Evolutionary conservation across 2,113 vertebrate genomes (phyloP).

Genomic region (Dascyllus trimaculatus): DNA sequence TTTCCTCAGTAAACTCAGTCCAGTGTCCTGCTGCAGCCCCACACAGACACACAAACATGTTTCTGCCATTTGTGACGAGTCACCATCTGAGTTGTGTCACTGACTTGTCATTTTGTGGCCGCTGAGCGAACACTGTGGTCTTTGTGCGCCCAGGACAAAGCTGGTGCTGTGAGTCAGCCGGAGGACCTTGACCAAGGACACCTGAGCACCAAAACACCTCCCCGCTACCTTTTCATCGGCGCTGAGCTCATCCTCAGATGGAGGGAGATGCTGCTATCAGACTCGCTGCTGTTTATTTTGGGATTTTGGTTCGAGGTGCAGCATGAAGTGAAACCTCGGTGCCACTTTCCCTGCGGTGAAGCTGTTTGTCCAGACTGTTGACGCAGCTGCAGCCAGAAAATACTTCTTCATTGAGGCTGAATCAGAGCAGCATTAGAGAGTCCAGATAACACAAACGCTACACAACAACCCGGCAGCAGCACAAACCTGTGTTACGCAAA

Average conservation of each 20-base stretch:
- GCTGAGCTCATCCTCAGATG: slow-evolving; percentile 27
- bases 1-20: not conserved
- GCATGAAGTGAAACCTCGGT: not conserved
- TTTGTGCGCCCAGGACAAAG: slow-evolving; percentile 82
- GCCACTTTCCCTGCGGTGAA: not conserved
- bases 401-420: not conserved
- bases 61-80: not conserved
- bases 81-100: slow-evolving; percentile 33
- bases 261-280: not conserved
- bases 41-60: not conserved
- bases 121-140: slow-evolving; percentile 71
- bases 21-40: not conserved
- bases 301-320: too few species aligned
- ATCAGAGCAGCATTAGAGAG: slow-evolving; percentile 11
- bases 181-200: slow-evolving; percentile 70
- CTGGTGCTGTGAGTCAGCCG: slow-evolving; percentile 73
- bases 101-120: slow-evolving; percentile 59
- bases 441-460: slow-evolving; percentile 1
- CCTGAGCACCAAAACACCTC: slow-evolving; percentile 63
- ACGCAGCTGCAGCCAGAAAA: slow-evolving; percentile 47
- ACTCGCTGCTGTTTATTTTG: not conserved
- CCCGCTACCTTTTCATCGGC: slow-evolving; percentile 1
- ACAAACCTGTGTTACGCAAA: not conserved
- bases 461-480: not conserved
- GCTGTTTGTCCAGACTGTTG: slow-evolving; percentile 49